phyloP scores from a whole-genome alignment of 1,140 invertebrate species.

The Drosophila lini region DNA sequence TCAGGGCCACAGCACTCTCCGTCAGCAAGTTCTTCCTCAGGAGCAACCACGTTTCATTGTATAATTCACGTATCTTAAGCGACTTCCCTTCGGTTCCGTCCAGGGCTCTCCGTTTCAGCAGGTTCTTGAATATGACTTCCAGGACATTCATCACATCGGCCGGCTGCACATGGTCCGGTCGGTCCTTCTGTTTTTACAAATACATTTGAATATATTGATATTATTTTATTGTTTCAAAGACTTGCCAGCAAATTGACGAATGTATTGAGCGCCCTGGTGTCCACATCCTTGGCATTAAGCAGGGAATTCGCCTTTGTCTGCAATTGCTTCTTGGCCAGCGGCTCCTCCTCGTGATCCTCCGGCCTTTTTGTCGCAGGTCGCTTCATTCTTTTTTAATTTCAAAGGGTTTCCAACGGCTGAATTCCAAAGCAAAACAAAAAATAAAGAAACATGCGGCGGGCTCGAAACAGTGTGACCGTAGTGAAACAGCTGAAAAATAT shows the following conservation, averaged over 20 bases:
- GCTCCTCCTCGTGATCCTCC: constrained; percentile 10
- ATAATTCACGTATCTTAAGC: constrained; percentile 18
- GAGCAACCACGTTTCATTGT: constrained; percentile 46
- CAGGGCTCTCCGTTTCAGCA: constrained; percentile 87
- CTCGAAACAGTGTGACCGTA: constrained; percentile 1
- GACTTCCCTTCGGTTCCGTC: neutral
- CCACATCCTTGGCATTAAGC: constrained; percentile 85
- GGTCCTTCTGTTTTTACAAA: constrained; percentile 1
- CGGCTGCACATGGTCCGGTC: constrained; percentile 4
- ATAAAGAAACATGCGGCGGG: constrained; percentile 28
- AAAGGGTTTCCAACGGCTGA: neutral
- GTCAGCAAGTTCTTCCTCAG: constrained; percentile 15
- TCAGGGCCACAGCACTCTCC: constrained; percentile 76
- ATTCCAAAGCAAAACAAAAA: constrained; percentile 21
- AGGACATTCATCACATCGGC: constrained; percentile 85
- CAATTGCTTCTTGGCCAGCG: constrained; percentile 65
- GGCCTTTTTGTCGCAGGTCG: neutral
- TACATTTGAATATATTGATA: no score
- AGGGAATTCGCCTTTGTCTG: constrained; percentile 88
- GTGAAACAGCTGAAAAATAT: neutral
- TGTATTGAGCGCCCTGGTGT: constrained; percentile 27
- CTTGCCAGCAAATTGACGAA: constrained; percentile 48
- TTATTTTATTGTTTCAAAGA: constrained; percentile 45
- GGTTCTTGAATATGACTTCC: constrained; percentile 88
- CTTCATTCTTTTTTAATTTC: neutral